phyloP scores from a whole-genome alignment of 1,140 invertebrate genomes.

The Bicyclus anynana region DNA sequence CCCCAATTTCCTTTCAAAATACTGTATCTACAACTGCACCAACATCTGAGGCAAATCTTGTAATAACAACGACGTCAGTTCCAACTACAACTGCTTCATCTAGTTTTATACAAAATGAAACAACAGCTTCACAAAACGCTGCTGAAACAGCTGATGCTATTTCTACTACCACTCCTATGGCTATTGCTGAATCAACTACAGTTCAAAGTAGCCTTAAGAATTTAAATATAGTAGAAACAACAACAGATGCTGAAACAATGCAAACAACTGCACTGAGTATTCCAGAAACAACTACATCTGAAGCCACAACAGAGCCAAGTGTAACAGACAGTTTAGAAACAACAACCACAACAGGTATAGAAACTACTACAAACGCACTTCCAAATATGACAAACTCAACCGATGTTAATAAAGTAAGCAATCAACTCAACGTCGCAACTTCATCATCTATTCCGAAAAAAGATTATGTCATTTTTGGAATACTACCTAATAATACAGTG shows the following conservation, averaged over 20 bases:
- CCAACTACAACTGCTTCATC: constrained; percentile 24
- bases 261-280: constrained; percentile 31
- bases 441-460: constrained; percentile 72
- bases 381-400: constrained; percentile 39
- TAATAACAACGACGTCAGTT: constrained; percentile 32
- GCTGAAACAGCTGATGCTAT: constrained; percentile 33
- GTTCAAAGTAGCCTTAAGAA: constrained; percentile 30
- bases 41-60: constrained; percentile 20
- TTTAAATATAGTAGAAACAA: constrained; percentile 31
- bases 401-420: constrained; percentile 35
- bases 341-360: constrained; percentile 47
- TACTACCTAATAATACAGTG: constrained; percentile 85
- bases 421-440: constrained; percentile 35
- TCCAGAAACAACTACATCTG: constrained; percentile 39
- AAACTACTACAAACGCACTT: constrained; percentile 55
- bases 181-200: constrained; percentile 34
- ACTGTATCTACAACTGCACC: constrained; percentile 8
- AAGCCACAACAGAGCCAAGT: constrained; percentile 33
- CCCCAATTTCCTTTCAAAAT: constrained; percentile 7
- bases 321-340: constrained; percentile 41
- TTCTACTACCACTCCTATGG: constrained; percentile 23
- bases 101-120: constrained; percentile 23
- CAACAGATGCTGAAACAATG: constrained; percentile 32
- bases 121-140: constrained; percentile 27
- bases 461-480: constrained; percentile 84